These are phyloP conservation scores for Etheostoma nigrum DNA, from an alignment of 2,797 vertebrate genomes.

Conservation along the genomic window DNA sequence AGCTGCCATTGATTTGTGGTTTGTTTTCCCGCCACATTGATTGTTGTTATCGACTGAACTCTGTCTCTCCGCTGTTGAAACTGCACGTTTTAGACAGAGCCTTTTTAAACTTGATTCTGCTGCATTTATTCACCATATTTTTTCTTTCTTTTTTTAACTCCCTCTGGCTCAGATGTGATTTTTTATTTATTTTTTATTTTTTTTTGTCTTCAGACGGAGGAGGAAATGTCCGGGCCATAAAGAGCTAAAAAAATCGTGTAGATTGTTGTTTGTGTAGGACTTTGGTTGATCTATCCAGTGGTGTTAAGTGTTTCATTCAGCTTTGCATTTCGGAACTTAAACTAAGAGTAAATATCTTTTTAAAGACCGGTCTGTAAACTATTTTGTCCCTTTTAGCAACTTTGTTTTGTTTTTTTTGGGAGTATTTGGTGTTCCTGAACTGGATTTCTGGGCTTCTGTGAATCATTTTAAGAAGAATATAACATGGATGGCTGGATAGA, in stretches of 20 bases:
- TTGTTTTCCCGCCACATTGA: conserved; percentile 40
- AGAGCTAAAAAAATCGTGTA: conserved; percentile 14
- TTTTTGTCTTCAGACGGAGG: background rate
- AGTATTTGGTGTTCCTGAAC: background rate
- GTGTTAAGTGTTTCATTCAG: background rate
- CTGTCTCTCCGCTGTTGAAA: conserved; percentile 4
- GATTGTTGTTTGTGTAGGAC: conserved; percentile 12
- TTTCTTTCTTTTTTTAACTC: background rate
- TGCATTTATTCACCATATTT: conserved; percentile 28
- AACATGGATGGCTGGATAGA: too few relatives aligned
- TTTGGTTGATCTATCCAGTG: background rate
- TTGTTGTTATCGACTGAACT: conserved; percentile 26
- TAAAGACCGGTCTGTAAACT: background rate
- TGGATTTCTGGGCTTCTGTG: background rate
- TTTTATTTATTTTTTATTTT: too few relatives aligned
- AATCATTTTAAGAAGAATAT: background rate
- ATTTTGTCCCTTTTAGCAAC: background rate
- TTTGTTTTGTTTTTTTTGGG: background rate
- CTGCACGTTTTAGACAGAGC: conserved; percentile 3
- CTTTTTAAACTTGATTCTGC: conserved; percentile 14
- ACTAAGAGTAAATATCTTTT: background rate
- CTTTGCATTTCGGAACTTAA: background rate
- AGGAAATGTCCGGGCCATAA: background rate
- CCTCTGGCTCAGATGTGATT: conserved; percentile 8
- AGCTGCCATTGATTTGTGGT: conserved; percentile 48